Evolutionary conservation across 2,888 invertebrate genomes (phyloP).

Genomic region (Eumerus sabulonum): DNA sequence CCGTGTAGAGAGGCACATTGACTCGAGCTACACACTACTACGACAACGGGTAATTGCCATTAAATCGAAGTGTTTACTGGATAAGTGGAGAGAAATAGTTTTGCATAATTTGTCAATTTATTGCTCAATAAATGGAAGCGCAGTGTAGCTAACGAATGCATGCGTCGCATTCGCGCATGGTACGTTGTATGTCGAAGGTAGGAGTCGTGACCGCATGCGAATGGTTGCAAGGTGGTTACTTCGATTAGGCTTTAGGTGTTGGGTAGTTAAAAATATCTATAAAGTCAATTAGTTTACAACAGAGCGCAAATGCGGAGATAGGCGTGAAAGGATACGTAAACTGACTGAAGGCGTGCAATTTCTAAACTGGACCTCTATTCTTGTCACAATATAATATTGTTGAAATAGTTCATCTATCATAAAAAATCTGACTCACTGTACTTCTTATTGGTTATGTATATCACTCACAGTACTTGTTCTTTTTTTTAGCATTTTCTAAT

Average conservation of each 20-base stretch:
- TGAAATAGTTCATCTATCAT: too few relatives aligned
- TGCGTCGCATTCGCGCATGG: too few relatives aligned
- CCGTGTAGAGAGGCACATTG: neutral
- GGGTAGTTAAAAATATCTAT: neutral
- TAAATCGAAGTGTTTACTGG: constrained; percentile 58
- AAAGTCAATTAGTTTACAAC: constrained; percentile 10
- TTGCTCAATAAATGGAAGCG: constrained; percentile 28
- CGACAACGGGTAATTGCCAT: constrained; percentile 49
- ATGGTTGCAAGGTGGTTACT: too few relatives aligned
- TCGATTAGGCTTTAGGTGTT: neutral
- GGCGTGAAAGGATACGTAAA: neutral
- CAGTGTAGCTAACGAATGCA: neutral
- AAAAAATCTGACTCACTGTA: too few relatives aligned
- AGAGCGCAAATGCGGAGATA: neutral
- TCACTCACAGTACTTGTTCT: too few relatives aligned
- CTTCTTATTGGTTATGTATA: too few relatives aligned
- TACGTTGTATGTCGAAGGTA: too few relatives aligned
- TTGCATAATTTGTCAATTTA: constrained; percentile 52
- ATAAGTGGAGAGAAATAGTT: constrained; percentile 45
- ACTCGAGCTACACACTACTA: constrained; percentile 14
- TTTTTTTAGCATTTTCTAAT: too few relatives aligned
- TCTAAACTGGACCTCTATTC: too few relatives aligned
- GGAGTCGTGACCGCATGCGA: too few relatives aligned
- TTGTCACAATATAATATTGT: too few relatives aligned
- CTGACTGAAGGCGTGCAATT: too few relatives aligned